Evolutionary conservation across 1,140 invertebrate species (phyloP), one percentile per base, ranked within the genome.

Genomic region (Magallana ariakensis): DNA sequence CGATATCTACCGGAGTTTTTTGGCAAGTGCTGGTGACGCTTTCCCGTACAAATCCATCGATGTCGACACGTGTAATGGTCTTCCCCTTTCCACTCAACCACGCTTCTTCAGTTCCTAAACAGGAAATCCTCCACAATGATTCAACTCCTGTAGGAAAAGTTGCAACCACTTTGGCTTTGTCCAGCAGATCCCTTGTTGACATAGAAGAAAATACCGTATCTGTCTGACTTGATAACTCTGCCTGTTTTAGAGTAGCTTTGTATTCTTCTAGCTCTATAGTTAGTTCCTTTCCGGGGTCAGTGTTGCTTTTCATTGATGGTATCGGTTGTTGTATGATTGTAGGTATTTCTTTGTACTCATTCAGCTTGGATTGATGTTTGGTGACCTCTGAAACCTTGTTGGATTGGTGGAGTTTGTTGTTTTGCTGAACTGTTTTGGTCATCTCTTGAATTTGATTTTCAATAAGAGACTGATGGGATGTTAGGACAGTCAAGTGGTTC

Each of bases 391-490:
- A 75, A 19, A 33, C 22, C 33, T 75, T 75, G 11, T 33, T 75
- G 7, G 66, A 75, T 26, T 75, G 22, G 9, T 26, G 66, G 7
- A 75, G 26, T 33, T 75, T 8, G 1, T 75, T 33, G 66, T 75
- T 75, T 75, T 75, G 7, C 33, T 75, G 7, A 75, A 75, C 66
- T 26, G 66, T 75, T 75, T 75, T 4, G 22, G 10, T 75, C 66
- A 75, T 75, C 11, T 26, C 22, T 22, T 19, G 11, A 75, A 33
- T 75, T 11, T 26, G 66, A 11, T 26, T 75, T 75, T 26, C 33
- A 26, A 75, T 19, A 26, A 26, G 19, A 19, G 26, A 26, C 22
- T 75, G 26, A 13, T 26, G 22, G 13, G 22, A 75, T 26, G 22
- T 46, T 19, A 75, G 66, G 4, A 75, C 22, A 22, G 1, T 22